Base-by-base conservation (phyloP, 2,888 invertebrate species). In the Eristalis arbustorum region DNA sequence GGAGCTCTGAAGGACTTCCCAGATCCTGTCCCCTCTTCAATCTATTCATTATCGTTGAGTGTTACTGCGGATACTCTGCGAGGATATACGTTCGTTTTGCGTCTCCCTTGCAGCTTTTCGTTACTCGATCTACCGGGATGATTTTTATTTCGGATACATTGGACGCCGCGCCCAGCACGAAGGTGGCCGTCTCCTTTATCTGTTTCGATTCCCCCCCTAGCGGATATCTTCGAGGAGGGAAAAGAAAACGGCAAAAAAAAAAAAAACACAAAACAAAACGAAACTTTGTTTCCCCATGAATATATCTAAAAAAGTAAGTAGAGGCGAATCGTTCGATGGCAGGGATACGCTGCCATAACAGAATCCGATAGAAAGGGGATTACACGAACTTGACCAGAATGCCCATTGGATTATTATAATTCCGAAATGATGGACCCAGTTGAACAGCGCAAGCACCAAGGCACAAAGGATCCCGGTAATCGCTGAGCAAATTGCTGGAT, bases 401-500 rank as follows among this genome's bases (percentile, higher is more conserved):
- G 75, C 66, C 75, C 64, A 75, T 74, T 78, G 84, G 79, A 79
- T 84, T 79, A 84, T 75, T 79, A 75, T 83, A 72, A 78, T 87
- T 83, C 66, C 66, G 64, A 83, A 85, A 85, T 69, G 69, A 85
- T 85, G 64, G 67, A 82, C 74, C 71, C 42, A 78, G 34, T 66
- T 67, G 74, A 67, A 67, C 37, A 59, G 10, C 59, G 28, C 40
- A 59, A 56, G 63, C 56, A 63, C 22, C 63, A 57, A 68, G 68
- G 25, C 66, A 61, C 57, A 74, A 87, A 67, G 69, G 59, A 80
- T 69, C 34, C 25, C 71, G 57, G 63, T 71, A 87, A 87, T 82
- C 71, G 67, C 56, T 78, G 74, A 78, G 66, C 82, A 87, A 83
- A 87, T 82, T 69, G 85, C 78, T 75, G 83, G 82, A 78, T 78